Base-by-base conservation (phyloP, 2,797 vertebrate species). In the Pseudotriccus pelzelni region DNA sequence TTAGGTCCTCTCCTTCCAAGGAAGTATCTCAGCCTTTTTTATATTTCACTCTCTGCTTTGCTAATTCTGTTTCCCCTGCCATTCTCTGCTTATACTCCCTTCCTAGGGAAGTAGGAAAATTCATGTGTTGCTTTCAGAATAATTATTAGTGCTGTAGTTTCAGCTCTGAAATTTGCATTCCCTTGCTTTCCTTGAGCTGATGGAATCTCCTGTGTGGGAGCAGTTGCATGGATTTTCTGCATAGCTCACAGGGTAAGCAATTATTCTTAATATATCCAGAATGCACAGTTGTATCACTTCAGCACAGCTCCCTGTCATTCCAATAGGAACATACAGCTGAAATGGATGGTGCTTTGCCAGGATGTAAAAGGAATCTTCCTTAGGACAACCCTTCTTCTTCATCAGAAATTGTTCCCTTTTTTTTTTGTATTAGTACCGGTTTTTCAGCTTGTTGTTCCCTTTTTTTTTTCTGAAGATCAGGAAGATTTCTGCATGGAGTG, bases 371-470 rank as follows among this genome's bases (percentile, higher is more conserved):
- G 55, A 66, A 25, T 58, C 30, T 59, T 63, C n/a, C 7, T 32
- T 41, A 56, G 70, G 27, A 34, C 47, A 36, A 4, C 30, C 32
- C 46, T 66, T 70, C 14, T 66, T 53, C 55, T 72, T 64, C 53
- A 14, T 43, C 68, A 56, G 34, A 72, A 63, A 23, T 49, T 30
- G 21, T 87, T 44, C 64, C 30, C 30, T 58, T 50, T 68, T 66
- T 70, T 30, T 37, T 22, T 27, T 64, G 32, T 73, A 44, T 80
- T 41, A 70, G 28, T 52, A 44, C n/a, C 59, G 39, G 7, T 12
- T 90, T 81, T 85, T 70, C 67, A 60, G 73, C 50, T 70, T 73
- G 56, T 82, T 84, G 64, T 89, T 95, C 81, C 89, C 56, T 85
- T 5, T 85, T 5, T 69, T 87, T 87, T 77, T 43, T 47, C 87